These are phyloP conservation scores for Anoura caudifer DNA, from an alignment of 2,113 vertebrate genomes.

Conservation along the genomic window DNA sequence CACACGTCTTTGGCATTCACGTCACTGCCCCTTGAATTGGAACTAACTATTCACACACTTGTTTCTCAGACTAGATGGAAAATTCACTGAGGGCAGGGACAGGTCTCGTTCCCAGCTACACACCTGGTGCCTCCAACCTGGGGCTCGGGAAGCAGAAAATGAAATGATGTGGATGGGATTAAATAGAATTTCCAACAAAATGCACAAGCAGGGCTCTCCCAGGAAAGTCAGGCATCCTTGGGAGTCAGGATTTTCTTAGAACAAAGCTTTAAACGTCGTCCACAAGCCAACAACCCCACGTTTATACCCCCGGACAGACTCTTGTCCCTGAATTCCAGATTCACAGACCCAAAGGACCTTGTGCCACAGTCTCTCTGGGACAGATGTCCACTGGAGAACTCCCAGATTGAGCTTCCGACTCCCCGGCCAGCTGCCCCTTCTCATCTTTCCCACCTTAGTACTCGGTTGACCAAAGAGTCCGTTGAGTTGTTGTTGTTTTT, in stretches of 20 bases:
- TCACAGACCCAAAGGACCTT: not conserved
- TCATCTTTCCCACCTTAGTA: not conserved
- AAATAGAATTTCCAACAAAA: not conserved
- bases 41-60: not conserved
- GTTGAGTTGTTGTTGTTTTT: no score
- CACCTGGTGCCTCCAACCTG: not conserved
- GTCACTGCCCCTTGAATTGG: not conserved
- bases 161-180: not conserved
- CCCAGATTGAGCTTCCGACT: not conserved
- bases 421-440: not conserved
- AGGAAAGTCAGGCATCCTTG: not conserved
- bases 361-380: not conserved
- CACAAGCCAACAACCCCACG: no score
- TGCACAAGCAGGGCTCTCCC: not conserved
- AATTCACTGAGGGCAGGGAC: not conserved
- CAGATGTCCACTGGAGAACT: not conserved
- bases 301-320: not conserved
- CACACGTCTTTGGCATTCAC: not conserved
- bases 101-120: not conserved
- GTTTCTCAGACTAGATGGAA: not conserved
- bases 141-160: not conserved
- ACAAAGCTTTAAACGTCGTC: not conserved
- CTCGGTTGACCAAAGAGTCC: no score
- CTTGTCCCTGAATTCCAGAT: not conserved
- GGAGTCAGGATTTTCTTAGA: not conserved